Evolutionary conservation across 1,140 invertebrate species (phyloP), one percentile per base, ranked within the genome.

Genomic region (Drosophila kanapiae): DNA sequence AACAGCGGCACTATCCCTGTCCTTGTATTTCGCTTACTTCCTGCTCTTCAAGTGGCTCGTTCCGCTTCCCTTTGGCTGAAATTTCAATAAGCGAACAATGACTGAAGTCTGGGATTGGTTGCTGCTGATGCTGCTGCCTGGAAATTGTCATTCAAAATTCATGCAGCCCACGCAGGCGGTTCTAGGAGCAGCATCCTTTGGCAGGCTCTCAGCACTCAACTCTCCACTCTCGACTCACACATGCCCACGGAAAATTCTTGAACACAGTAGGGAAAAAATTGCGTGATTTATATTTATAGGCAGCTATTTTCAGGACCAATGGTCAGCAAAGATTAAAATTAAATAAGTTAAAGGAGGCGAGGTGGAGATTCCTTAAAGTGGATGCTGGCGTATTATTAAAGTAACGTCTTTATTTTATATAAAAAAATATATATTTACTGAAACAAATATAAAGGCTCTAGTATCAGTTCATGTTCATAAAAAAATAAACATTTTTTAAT

Each of bases 91-190:
- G 57, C 64, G 75, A 40, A 77, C 53, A 60, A 62, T 77, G 47
- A 37, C 61, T 51, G 43, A 76, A 53, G 71, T 59, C 70, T 48
- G 64, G 54, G 75, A 60, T 47, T 71, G 64, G 76, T 29, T 53
- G 35, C 42, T 51, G 23, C 54, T 51, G 60, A 27, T 51, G 14
- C 51, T 82, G 31, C 69, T 80, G 49, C 78, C 64, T 74, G 56
- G 57, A 63, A 75, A 74, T 72, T 82, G 83, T 78, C 84, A 87
- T 87, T 88, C 82, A 71, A 87, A 87, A 87, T 87, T 88, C 83
- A 88, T 83, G 76, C 80, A 87, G 64, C 79, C 82, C 82, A 85
- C 75, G 75, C 71, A 72, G 71, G 40, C 63, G 38, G 54, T 18
- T 48, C 59, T 43, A 47, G 42, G 43, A 63, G 38, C 38, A 23